phyloP scores from a whole-genome alignment of 1,140 invertebrate genomes.

The Druon quercuslanigerum region DNA sequence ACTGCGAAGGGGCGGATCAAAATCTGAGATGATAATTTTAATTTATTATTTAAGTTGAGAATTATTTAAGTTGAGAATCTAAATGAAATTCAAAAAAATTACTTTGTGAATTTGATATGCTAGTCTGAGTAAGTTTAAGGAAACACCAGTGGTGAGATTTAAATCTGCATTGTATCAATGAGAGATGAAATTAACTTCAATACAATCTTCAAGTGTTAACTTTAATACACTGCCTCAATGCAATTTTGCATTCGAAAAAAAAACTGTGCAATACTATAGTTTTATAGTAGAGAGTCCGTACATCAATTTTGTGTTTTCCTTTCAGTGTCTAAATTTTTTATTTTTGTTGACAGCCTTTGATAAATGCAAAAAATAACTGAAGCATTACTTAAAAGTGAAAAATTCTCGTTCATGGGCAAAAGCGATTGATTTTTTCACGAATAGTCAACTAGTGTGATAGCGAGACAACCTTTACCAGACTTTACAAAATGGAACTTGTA shows the following conservation, averaged over 20 bases:
- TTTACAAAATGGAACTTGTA: slow-evolving; percentile 30
- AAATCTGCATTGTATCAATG: background rate
- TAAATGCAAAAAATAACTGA: slow-evolving; percentile 9
- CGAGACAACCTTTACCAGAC: slow-evolving; percentile 22
- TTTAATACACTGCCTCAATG: slow-evolving; percentile 12
- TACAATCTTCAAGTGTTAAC: background rate
- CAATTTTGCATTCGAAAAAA: background rate
- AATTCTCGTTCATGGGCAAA: background rate
- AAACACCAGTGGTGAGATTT: slow-evolving; percentile 4
- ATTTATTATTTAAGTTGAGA: background rate
- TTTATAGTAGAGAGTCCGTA: background rate
- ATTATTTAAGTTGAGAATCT: background rate
- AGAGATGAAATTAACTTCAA: background rate
- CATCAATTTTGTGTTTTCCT: background rate
- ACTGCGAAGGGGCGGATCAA: too few species aligned
- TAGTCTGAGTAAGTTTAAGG: slow-evolving; percentile 1
- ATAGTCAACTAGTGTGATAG: slow-evolving; percentile 31
- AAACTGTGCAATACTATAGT: background rate
- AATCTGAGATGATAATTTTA: too few species aligned
- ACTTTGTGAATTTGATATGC: background rate
- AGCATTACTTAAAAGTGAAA: slow-evolving; percentile 19
- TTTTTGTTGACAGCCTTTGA: background rate
- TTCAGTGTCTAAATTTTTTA: background rate
- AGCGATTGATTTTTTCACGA: slow-evolving; percentile 13
- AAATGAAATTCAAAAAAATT: background rate